Conservation (phyloP, 2,113 vertebrate species). For the Pangasianodon hypophthalmus region DNA sequence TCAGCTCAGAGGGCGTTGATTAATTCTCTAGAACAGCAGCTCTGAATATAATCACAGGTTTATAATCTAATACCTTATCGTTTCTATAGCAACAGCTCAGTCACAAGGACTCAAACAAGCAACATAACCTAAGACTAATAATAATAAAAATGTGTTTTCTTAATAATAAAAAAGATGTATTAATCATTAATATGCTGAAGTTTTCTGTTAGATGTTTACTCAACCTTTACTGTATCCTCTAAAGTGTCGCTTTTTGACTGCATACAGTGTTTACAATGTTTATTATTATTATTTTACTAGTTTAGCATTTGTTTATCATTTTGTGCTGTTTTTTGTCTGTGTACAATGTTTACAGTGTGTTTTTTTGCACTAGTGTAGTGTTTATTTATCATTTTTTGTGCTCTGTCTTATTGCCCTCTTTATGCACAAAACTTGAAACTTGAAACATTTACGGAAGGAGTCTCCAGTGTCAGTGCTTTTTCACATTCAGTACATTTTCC, state of each 20-base stretch:
- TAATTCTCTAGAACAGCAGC: neutral
- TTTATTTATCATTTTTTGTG: neutral
- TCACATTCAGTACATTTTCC: too few species aligned
- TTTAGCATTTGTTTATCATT: neutral
- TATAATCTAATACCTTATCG: neutral
- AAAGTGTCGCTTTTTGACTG: neutral
- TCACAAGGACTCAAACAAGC: neutral
- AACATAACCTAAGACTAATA: neutral
- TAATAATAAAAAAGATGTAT: neutral
- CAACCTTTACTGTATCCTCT: neutral
- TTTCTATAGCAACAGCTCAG: neutral
- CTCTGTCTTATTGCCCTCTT: neutral
- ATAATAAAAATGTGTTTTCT: neutral
- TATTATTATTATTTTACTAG: neutral
- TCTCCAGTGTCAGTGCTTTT: neutral
- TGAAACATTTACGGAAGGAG: neutral
- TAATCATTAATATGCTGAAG: neutral
- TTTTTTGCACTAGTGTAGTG: neutral
- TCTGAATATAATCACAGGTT: neutral
- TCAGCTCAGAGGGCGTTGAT: neutral
- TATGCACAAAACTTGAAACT: neutral
- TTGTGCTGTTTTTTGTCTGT: neutral
- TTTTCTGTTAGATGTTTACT: neutral
- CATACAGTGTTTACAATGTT: neutral
- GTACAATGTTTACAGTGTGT: neutral